Evolutionary conservation across 2,888 invertebrate genomes (phyloP).

Genomic region (Masnerella sp.): DNA sequence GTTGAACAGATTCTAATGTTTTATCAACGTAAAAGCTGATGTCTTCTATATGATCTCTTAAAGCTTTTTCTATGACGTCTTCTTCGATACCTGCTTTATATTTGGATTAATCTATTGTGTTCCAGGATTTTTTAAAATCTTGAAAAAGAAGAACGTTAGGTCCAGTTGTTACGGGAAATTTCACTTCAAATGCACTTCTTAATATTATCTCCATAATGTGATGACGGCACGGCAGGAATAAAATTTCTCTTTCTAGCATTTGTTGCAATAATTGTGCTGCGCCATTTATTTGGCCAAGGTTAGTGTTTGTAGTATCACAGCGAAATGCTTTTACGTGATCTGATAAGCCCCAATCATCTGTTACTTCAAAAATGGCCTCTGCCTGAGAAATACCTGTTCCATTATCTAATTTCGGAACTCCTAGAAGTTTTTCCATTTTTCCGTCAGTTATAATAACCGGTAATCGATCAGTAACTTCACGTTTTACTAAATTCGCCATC

Average conservation of each 20-base stretch:
- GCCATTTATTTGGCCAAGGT: constrained; percentile 63
- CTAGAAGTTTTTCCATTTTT: constrained; percentile 62
- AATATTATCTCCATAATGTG: constrained; percentile 65
- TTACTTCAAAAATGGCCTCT: constrained; percentile 42
- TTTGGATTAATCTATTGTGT: constrained; percentile 39
- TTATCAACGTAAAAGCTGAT: constrained; percentile 4
- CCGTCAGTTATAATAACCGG: constrained; percentile 62
- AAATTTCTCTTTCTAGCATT: constrained; percentile 59
- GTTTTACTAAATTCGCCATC: constrained; percentile 53
- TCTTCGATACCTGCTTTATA: constrained; percentile 39
- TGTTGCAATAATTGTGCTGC: constrained; percentile 59
- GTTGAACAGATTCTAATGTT: constrained; percentile 32
- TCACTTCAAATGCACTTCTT: constrained; percentile 58
- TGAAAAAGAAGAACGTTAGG: constrained; percentile 62
- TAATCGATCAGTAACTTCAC: constrained; percentile 60
- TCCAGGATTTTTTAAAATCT: constrained; percentile 60
- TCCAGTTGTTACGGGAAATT: constrained; percentile 53
- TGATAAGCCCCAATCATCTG: constrained; percentile 59
- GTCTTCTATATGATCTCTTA: constrained; percentile 8
- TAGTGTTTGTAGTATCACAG: constrained; percentile 66
- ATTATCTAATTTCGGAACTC: constrained; percentile 54
- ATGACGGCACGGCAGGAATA: constrained; percentile 63
- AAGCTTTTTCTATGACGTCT: constrained; percentile 31
- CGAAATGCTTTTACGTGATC: constrained; percentile 58
- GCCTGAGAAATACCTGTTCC: constrained; percentile 58